phyloP scores from a whole-genome alignment of 2,888 invertebrate species.

The Temnothorax unifasciatus region DNA sequence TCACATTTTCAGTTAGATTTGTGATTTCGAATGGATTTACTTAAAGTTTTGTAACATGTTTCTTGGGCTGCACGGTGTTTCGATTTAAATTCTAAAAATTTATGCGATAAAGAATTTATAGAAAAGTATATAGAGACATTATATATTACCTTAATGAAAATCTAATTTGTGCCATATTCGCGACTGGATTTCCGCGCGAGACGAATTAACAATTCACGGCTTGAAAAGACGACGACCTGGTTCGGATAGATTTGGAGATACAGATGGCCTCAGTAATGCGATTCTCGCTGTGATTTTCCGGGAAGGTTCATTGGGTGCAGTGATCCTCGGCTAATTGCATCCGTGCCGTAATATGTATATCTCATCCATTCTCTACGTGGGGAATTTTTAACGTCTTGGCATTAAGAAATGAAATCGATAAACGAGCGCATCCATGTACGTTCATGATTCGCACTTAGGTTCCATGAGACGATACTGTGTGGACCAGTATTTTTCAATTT shows the following conservation, averaged over 20 bases:
- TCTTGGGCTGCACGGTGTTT: not conserved
- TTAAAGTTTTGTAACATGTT: not conserved
- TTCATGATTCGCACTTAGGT: not conserved
- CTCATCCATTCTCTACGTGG: slow-evolving; percentile 14
- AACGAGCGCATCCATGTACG: slow-evolving; percentile 20
- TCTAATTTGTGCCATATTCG: not conserved
- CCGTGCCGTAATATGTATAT: slow-evolving; percentile 9
- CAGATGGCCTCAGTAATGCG: not conserved
- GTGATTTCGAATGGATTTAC: not conserved
- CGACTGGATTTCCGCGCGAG: not conserved
- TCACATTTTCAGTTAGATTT: not conserved
- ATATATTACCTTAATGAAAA: not conserved
- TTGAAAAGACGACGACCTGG: slow-evolving; percentile 2
- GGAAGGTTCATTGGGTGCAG: slow-evolving; percentile 36
- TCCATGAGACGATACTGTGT: not conserved
- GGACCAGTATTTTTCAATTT: not conserved
- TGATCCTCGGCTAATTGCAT: slow-evolving; percentile 48
- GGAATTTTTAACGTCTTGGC: slow-evolving; percentile 27
- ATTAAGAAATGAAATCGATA: slow-evolving; percentile 1
- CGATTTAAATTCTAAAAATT: not conserved
- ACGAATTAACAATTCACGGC: slow-evolving; percentile 2
- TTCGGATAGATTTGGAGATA: not conserved
- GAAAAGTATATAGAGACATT: not conserved
- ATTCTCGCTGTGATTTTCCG: slow-evolving; percentile 1
- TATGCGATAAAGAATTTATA: not conserved